Evolutionary conservation across 1,140 invertebrate species (phyloP), one percentile per base, ranked within the genome.

Genomic region (Asobara japonica): DNA sequence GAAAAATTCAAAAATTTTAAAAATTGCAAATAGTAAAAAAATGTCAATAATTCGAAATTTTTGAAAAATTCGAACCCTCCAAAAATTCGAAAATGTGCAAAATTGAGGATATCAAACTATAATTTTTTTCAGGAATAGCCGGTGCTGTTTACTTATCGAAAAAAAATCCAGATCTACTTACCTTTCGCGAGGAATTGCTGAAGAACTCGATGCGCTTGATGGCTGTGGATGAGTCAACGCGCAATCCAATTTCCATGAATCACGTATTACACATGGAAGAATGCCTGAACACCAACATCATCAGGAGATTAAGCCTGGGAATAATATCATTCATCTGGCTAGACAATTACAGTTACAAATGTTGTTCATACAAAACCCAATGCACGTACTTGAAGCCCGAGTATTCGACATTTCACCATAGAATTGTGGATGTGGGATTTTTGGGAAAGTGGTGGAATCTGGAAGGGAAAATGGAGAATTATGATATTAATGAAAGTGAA

Each of bases 361-460:
- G 93, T 78, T 89, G 90, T 48, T 82, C 92, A 0, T 96, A 93
- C 83, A 91, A 93, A 83, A 89, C 91, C 8, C 89, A 90, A 27
- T 96, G 95, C 83, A 86, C 90, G 36, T 94, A 95, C 78, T 85
- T 94, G 25, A 88, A 91, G 80, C 91, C 93, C 3, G 79, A 85
- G 76, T 90, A 89, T 75, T 65, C 89, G 5, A 90, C 88, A 31
- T 91, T 93, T 78, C 80, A 90, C 71, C 79, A 91, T 76, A 88
- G 91, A 76, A 90, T 95, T 72, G 83, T 95, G 27, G 95, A 97
- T 83, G 82, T 96, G 71, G 95, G 95, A 5, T 90, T 95, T 76
- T 88, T 93, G 80, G 91, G 93, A 69, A 75, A 68, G n/a, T 75
- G 74, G 74, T 75, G 71, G 71, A 36, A 71, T 8, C 62, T 82